A percentile compares a stretch with the other conserved stretches of the same genome.
Conservation (phyloP, 2,113 vertebrate genomes). For the Mirounga angustirostris region DNA sequence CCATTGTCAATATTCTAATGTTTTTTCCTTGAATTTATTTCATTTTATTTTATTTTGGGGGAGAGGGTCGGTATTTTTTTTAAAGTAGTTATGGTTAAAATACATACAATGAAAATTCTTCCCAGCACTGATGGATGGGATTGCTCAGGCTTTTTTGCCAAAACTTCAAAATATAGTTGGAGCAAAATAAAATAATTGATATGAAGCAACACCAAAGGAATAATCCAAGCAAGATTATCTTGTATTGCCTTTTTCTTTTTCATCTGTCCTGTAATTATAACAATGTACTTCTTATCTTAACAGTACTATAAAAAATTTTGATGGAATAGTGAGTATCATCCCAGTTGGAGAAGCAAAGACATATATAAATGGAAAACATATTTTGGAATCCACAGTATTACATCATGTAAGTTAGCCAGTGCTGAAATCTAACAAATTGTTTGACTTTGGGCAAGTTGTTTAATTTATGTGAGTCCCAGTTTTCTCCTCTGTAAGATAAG, state of each 20-base stretch:
- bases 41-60: not conserved
- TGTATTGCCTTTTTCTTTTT: not conserved
- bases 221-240: not conserved
- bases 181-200: not conserved
- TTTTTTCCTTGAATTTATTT: not conserved
- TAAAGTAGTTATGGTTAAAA: not conserved
- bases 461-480: not conserved
- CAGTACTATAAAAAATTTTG: constrained; percentile 92
- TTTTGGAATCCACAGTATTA: constrained; percentile 90
- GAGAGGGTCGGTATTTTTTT: not conserved
- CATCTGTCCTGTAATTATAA: not conserved
- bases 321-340: constrained; percentile 90
- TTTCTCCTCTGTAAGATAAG: not conserved
- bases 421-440: not conserved
- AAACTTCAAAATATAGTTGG: not conserved
- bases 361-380: constrained; percentile 93
- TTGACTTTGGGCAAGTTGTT: not conserved
- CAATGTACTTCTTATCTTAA: constrained; percentile 57
- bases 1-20: not conserved
- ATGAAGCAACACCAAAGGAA: not conserved
- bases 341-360: constrained; percentile 93
- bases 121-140: not conserved
- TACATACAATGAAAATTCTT: not conserved
- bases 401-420: constrained; percentile 92
- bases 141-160: not conserved